Evolutionary conservation across 2,888 invertebrate genomes (phyloP).

Genomic region (Erebia ligea): DNA sequence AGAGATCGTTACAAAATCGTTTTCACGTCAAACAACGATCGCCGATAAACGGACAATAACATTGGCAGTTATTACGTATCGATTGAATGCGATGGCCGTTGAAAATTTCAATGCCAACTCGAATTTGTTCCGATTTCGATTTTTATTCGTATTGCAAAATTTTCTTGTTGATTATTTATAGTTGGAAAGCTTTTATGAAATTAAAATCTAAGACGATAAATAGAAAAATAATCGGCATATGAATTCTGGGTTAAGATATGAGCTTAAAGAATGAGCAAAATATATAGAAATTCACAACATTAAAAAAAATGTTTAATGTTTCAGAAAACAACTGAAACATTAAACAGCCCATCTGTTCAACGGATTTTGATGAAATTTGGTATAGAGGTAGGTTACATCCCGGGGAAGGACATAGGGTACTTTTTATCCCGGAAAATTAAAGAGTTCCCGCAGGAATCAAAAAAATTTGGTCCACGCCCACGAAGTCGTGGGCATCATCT

Average conservation of each 20-base stretch:
- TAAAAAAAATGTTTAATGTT: too few relatives aligned
- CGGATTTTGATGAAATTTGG: too few relatives aligned
- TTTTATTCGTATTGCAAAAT: conserved; percentile 3
- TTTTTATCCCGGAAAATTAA: too few relatives aligned
- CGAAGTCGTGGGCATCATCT: background rate
- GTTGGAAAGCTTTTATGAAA: background rate
- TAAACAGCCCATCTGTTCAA: too few relatives aligned
- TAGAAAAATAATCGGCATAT: too few relatives aligned
- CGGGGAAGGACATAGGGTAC: too few relatives aligned
- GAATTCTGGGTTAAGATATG: too few relatives aligned
- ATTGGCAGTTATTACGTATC: conserved; percentile 47
- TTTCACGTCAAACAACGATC: conserved; percentile 57
- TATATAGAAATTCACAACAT: background rate
- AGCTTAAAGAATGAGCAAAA: too few relatives aligned
- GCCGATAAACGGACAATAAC: conserved; percentile 49
- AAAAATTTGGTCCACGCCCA: background rate
- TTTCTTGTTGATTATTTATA: background rate
- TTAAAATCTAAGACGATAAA: background rate
- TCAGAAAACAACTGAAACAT: too few relatives aligned
- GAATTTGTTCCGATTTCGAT: conserved; percentile 13
- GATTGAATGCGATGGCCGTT: conserved; percentile 16
- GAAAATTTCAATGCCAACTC: conserved; percentile 13
- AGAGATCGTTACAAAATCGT: conserved; percentile 54
- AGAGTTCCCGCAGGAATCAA: background rate
- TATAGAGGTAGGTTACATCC: too few relatives aligned